Conservation (phyloP, 2,888 invertebrate species). For the Tethea ocularis region DNA sequence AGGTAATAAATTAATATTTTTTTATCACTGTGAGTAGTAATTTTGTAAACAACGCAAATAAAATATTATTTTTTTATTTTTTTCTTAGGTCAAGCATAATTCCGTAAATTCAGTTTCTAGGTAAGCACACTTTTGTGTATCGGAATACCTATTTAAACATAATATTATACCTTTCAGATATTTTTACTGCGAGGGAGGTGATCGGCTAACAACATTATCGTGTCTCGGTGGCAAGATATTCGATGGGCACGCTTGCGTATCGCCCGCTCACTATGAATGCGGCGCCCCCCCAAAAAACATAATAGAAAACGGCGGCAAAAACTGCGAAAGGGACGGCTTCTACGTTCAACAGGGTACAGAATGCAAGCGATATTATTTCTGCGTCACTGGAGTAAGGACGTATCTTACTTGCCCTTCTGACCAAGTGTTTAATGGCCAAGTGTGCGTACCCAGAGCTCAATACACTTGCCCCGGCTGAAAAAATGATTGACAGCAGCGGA, state of each 20-base stretch:
- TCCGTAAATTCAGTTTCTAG: background rate
- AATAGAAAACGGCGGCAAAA: conserved; percentile 48
- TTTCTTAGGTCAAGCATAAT: background rate
- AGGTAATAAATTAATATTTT: background rate
- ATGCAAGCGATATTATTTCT: conserved; percentile 83
- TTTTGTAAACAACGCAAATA: background rate
- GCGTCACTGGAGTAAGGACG: conserved; percentile 79
- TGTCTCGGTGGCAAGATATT: conserved; percentile 84
- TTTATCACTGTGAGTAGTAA: background rate
- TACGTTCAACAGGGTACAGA: conserved; percentile 76
- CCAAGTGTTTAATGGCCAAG: conserved; percentile 83
- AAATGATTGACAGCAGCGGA: conserved; percentile 7
- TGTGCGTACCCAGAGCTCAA: conserved; percentile 74
- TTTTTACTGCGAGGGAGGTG: conserved; percentile 83
- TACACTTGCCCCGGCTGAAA: conserved; percentile 78
- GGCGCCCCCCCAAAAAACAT: conserved; percentile 52
- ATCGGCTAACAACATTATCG: conserved; percentile 80
- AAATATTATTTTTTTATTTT: background rate
- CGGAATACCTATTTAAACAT: background rate
- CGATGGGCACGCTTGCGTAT: conserved; percentile 83
- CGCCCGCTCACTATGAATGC: conserved; percentile 68
- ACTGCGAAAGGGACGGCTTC: conserved; percentile 81
- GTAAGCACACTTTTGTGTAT: background rate
- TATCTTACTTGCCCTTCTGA: conserved; percentile 72
- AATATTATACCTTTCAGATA: conserved; percentile 60